Evolutionary conservation across 2,888 invertebrate genomes (phyloP).

Genomic region (Caenorhabditis virilis): DNA sequence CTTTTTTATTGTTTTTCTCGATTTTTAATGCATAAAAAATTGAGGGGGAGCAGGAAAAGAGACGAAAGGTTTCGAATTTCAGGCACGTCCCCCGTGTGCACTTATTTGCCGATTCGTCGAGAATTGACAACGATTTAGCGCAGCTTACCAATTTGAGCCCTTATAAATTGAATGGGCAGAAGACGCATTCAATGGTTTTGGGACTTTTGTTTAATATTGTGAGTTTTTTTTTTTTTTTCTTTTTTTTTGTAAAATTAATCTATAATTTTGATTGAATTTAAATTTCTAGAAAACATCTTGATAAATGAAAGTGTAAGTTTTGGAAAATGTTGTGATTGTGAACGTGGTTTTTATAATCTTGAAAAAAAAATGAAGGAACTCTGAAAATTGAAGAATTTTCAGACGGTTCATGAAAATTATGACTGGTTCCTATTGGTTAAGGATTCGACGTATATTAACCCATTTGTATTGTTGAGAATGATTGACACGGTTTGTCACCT

Average conservation of each 20-base stretch:
- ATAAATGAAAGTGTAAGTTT: conserved; percentile 1
- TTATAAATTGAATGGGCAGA: conserved; percentile 51
- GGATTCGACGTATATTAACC: conserved; percentile 84
- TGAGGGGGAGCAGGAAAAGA: not conserved
- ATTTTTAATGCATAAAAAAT: not conserved
- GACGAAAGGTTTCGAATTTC: not conserved
- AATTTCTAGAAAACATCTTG: not conserved
- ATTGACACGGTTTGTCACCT: conserved; percentile 69
- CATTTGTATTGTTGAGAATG: conserved; percentile 78
- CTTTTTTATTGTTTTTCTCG: not conserved
- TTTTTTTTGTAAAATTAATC: not conserved
- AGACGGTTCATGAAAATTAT: conserved; percentile 76
- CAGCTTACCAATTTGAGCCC: conserved; percentile 54
- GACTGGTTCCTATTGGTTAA: conserved; percentile 89
- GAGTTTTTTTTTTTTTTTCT: too few species aligned
- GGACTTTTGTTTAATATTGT: conserved; percentile 47
- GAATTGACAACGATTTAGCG: conserved; percentile 57
- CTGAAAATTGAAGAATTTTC: conserved; percentile 26
- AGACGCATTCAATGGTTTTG: conserved; percentile 44
- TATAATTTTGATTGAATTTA: too few species aligned
- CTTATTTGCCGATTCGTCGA: conserved; percentile 55
- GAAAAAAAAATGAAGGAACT: not conserved
- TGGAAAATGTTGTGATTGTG: not conserved
- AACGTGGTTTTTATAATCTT: not conserved
- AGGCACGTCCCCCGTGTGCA: conserved; percentile 44